Percentiles rank a stretch among this genome's conserved stretches.
Conservation (phyloP, 2,888 invertebrate genomes). For the Drosophila fulvimacula region DNA sequence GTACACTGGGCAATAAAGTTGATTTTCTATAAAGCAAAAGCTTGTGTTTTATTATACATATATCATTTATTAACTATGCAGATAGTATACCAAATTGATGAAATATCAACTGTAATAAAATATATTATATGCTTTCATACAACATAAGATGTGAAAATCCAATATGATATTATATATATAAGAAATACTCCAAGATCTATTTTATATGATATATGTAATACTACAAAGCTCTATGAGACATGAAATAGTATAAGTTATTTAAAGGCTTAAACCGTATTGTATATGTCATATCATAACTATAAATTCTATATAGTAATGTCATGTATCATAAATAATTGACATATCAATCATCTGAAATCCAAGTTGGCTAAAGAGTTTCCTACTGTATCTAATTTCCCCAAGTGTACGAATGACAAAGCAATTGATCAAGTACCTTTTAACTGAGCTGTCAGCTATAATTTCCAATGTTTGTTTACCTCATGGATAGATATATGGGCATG, state of each 20-base stretch:
- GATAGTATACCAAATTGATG: no score
- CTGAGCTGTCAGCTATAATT: slow-evolving; percentile 20
- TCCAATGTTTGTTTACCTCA: slow-evolving; percentile 1
- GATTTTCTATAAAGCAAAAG: neutral
- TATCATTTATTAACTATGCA: no score
- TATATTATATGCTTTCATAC: no score
- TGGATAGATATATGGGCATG: neutral
- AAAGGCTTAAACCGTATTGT: neutral
- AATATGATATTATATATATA: no score
- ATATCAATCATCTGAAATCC: neutral
- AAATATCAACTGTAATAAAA: no score
- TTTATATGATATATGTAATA: neutral
- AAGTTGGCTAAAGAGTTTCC: neutral
- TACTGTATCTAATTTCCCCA: neutral
- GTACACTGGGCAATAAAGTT: neutral
- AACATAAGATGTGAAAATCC: no score
- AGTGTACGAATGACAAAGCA: slow-evolving; percentile 1
- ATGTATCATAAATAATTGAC: neutral
- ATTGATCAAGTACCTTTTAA: neutral
- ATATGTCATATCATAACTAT: neutral
- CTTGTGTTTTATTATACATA: no score
- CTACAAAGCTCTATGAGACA: neutral
- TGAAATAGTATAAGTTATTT: neutral
- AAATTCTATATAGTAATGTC: neutral
- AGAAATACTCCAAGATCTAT: no score